Evolutionary conservation across 2,888 invertebrate species (phyloP).

Genomic region (Torymus auratus): DNA sequence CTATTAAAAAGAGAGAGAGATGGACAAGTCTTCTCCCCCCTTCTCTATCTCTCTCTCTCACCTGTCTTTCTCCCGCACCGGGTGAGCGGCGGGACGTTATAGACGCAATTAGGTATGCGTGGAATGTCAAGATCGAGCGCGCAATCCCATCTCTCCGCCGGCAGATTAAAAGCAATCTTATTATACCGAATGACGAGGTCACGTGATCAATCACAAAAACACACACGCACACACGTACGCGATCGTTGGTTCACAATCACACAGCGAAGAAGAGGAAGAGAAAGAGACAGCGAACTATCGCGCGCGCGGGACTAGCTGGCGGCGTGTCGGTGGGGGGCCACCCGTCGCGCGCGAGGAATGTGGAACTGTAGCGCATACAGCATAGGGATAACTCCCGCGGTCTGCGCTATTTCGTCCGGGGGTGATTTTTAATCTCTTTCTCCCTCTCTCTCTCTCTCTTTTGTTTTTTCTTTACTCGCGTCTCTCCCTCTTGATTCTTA

Average conservation of each 20-base stretch:
- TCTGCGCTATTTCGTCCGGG: slow-evolving; percentile 51
- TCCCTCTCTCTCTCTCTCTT: slow-evolving; percentile 38
- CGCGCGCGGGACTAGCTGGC: slow-evolving; percentile 44
- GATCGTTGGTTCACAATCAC: slow-evolving; percentile 56
- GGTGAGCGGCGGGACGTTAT: slow-evolving; percentile 27
- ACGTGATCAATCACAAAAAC: slow-evolving; percentile 76
- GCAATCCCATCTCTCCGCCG: slow-evolving; percentile 63
- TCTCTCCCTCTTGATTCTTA: slow-evolving; percentile 39
- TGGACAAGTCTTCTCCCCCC: too few species aligned
- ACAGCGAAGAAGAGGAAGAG: slow-evolving; percentile 42
- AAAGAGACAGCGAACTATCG: slow-evolving; percentile 61
- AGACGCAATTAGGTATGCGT: slow-evolving; percentile 59
- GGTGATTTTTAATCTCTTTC: slow-evolving; percentile 57
- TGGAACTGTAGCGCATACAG: slow-evolving; percentile 71
- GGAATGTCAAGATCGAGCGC: slow-evolving; percentile 57
- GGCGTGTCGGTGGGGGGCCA: slow-evolving; percentile 61
- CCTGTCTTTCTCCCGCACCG: neutral
- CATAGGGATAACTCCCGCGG: slow-evolving; percentile 55
- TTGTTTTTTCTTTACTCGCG: neutral
- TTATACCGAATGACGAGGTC: slow-evolving; percentile 75
- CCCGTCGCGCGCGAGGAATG: slow-evolving; percentile 75
- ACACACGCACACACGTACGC: slow-evolving; percentile 63
- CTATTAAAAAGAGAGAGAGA: too few species aligned
- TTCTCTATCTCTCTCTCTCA: too few species aligned
- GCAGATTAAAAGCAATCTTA: slow-evolving; percentile 74